These are phyloP conservation scores for Ailurus styani DNA, from an alignment of 2,113 vertebrate species.

Conservation along the genomic window DNA sequence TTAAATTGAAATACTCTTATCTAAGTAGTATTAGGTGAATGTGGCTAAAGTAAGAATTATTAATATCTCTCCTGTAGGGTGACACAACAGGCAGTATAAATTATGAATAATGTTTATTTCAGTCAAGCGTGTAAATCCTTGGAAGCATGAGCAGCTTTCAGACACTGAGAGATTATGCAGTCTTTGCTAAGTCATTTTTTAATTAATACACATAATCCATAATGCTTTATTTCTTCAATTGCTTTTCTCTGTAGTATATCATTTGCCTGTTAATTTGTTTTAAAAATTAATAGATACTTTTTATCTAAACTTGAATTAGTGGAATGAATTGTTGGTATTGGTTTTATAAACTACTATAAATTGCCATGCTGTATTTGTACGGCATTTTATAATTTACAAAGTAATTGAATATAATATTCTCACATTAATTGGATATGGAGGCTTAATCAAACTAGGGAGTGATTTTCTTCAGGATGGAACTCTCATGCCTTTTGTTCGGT, in stretches of 20 bases:
- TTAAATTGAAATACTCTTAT: neutral
- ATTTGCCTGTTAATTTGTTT: slow-evolving; percentile 28
- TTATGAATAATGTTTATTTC: slow-evolving; percentile 48
- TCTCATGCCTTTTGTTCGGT: neutral
- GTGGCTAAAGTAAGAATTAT: neutral
- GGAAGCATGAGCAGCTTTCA: neutral
- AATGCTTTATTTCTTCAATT: slow-evolving; percentile 14
- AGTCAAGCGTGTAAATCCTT: neutral
- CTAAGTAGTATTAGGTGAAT: slow-evolving; percentile 17
- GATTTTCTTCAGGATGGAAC: neutral
- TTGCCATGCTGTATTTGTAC: neutral
- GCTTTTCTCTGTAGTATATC: neutral
- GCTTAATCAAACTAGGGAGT: neutral
- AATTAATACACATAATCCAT: neutral
- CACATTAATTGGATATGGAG: neutral
- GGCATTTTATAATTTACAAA: neutral
- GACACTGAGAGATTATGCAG: neutral
- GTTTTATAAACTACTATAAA: neutral
- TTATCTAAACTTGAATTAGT: neutral
- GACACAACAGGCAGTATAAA: slow-evolving; percentile 18
- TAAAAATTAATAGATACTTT: neutral
- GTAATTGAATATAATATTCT: neutral
- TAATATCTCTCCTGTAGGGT: neutral
- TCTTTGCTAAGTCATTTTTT: neutral
- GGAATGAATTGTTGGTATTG: neutral